phyloP scores from a whole-genome alignment of 2,888 invertebrate genomes.

The Athalia cordata region DNA sequence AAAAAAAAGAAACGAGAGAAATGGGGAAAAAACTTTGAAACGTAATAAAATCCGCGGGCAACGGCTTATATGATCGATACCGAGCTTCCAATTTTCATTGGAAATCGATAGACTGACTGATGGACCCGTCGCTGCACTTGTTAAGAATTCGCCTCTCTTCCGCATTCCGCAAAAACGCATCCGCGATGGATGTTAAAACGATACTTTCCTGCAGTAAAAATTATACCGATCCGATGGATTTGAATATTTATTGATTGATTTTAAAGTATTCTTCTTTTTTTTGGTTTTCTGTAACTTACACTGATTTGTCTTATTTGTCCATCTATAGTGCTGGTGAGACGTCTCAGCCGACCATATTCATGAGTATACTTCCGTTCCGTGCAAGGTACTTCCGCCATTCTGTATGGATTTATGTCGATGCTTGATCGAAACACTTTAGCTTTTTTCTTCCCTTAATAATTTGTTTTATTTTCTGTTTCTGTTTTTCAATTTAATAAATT shows the following conservation, averaged over 20 bases:
- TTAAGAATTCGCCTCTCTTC: too few relatives aligned
- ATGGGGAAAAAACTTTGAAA: constrained; percentile 20
- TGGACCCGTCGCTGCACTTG: not conserved
- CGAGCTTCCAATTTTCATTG: too few relatives aligned
- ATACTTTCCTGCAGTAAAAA: too few relatives aligned
- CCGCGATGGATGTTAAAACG: too few relatives aligned
- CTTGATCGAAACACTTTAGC: not conserved
- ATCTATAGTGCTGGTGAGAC: constrained; percentile 79
- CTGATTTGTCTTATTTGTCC: constrained; percentile 81
- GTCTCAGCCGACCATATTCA: constrained; percentile 82
- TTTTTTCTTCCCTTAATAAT: not conserved
- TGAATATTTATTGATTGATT: not conserved
- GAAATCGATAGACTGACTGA: not conserved
- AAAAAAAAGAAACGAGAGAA: constrained; percentile 3
- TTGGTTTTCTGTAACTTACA: constrained; percentile 75
- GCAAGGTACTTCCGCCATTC: constrained; percentile 61
- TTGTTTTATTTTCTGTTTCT: not conserved
- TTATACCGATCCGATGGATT: not conserved
- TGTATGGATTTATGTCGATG: not conserved
- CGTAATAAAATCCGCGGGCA: too few relatives aligned
- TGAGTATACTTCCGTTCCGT: constrained; percentile 77
- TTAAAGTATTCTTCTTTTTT: not conserved
- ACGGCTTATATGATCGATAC: too few relatives aligned
- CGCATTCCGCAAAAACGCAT: too few relatives aligned
- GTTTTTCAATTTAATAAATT: not conserved